Evolutionary conservation across 1,140 invertebrate genomes (phyloP).

Genomic region (Leptoteleia sp.): DNA sequence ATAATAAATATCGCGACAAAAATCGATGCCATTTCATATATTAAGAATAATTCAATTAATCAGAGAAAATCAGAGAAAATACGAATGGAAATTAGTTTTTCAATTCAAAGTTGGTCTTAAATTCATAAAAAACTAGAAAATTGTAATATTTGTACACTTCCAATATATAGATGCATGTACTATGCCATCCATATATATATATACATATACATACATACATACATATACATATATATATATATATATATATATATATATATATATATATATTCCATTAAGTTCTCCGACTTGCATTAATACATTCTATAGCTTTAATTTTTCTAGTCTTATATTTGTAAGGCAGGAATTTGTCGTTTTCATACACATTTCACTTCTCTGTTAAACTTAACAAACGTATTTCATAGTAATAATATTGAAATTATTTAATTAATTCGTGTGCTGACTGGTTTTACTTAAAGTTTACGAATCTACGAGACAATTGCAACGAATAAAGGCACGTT

Average conservation of each 20-base stretch:
- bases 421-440: slow-evolving; percentile 56
- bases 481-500: slow-evolving; percentile 59
- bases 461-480: slow-evolving; percentile 39
- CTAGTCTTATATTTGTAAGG: slow-evolving; percentile 80
- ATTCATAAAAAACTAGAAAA: too few relatives aligned
- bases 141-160: slow-evolving; percentile 35
- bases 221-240: too few relatives aligned
- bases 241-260: too few relatives aligned
- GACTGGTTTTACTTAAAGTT: slow-evolving; percentile 37
- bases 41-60: too few relatives aligned
- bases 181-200: slow-evolving; percentile 68
- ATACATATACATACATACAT: too few relatives aligned
- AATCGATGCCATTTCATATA: too few relatives aligned
- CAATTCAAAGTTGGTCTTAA: too few relatives aligned
- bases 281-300: slow-evolving; percentile 44
- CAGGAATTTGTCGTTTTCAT: slow-evolving; percentile 77
- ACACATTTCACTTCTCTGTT: slow-evolving; percentile 67
- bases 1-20: too few relatives aligned
- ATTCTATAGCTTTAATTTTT: slow-evolving; percentile 52
- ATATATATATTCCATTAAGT: slow-evolving; percentile 61
- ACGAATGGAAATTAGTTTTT: too few relatives aligned
- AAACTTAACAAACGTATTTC: slow-evolving; percentile 53
- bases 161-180: slow-evolving; percentile 31
- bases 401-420: slow-evolving; percentile 25
- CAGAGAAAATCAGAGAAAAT: too few relatives aligned